Conservation (phyloP, 1,140 invertebrate species). For the Bathynomus jamesi region DNA sequence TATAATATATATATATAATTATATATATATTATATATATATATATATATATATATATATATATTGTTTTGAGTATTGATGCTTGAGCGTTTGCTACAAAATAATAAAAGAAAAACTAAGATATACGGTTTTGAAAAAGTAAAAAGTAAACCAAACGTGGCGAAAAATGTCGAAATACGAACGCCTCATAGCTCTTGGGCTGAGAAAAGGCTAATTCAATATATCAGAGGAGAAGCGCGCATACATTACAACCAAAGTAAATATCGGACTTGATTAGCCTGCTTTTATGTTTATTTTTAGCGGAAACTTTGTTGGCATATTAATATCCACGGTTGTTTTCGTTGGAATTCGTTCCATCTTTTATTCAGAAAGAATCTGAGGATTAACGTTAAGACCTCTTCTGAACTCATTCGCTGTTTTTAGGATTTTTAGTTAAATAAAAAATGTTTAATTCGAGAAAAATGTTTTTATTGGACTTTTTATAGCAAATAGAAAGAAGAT, state of each 20-base stretch:
- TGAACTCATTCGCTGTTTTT: background rate
- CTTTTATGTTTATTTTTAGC: conserved; percentile 31
- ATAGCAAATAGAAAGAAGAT: too few relatives aligned
- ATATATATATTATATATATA: background rate
- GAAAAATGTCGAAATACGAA: too few relatives aligned
- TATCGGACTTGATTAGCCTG: conserved; percentile 28
- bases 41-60: background rate
- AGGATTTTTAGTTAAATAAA: background rate
- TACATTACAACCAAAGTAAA: conserved; percentile 24
- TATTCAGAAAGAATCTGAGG: conserved; percentile 13
- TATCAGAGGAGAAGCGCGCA: conserved; percentile 28
- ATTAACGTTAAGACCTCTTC: background rate
- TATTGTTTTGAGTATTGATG: background rate
- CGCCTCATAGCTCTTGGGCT: conserved; percentile 5
- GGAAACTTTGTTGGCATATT: conserved; percentile 26
- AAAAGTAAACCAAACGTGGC: too few relatives aligned
- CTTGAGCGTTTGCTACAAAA: background rate
- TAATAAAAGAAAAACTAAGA: too few relatives aligned
- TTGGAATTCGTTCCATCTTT: conserved; percentile 21
- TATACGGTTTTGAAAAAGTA: too few relatives aligned
- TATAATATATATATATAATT: background rate
- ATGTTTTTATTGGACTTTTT: too few relatives aligned
- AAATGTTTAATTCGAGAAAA: too few relatives aligned
- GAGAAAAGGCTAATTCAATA: conserved; percentile 35
- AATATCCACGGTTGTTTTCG: conserved; percentile 27